Evolutionary conservation across 2,113 vertebrate species (phyloP).

Genomic region (Orcinus orca): DNA sequence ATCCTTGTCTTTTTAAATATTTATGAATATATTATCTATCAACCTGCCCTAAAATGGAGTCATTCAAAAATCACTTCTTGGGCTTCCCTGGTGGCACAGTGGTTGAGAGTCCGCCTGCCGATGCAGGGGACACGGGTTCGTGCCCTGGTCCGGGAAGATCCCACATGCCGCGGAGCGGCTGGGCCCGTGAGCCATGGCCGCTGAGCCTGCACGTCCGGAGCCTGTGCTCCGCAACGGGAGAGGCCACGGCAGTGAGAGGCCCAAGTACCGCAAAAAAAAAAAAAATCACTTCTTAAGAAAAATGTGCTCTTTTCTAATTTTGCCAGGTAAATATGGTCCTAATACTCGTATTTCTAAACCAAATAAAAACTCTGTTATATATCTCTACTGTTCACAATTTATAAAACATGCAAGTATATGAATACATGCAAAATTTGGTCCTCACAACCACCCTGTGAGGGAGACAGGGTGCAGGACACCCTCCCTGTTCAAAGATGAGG

Average conservation of each 20-base stretch:
- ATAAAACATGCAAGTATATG: neutral
- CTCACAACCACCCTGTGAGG: neutral
- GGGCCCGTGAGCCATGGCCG: too few species aligned
- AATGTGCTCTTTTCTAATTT: slow-evolving; percentile 14
- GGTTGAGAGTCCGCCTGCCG: too few species aligned
- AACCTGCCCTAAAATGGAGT: neutral
- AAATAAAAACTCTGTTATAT: neutral
- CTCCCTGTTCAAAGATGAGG: neutral
- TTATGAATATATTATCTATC: neutral
- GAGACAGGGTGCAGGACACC: neutral
- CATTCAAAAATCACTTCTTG: slow-evolving; percentile 15
- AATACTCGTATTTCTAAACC: neutral
- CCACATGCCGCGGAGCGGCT: too few species aligned
- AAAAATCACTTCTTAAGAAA: slow-evolving; percentile 24
- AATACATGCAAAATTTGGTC: neutral
- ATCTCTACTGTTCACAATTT: neutral
- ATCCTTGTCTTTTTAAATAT: slow-evolving; percentile 16
- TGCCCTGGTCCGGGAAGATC: too few species aligned
- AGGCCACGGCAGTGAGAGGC: too few species aligned
- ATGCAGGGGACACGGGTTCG: too few species aligned
- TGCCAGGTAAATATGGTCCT: neutral
- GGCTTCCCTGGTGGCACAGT: too few species aligned
- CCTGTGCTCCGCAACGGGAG: too few species aligned
- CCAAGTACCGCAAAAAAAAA: too few species aligned
- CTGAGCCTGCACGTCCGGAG: too few species aligned